Conservation (phyloP, 2,113 vertebrate genomes). For the Crocuta crocuta region DNA sequence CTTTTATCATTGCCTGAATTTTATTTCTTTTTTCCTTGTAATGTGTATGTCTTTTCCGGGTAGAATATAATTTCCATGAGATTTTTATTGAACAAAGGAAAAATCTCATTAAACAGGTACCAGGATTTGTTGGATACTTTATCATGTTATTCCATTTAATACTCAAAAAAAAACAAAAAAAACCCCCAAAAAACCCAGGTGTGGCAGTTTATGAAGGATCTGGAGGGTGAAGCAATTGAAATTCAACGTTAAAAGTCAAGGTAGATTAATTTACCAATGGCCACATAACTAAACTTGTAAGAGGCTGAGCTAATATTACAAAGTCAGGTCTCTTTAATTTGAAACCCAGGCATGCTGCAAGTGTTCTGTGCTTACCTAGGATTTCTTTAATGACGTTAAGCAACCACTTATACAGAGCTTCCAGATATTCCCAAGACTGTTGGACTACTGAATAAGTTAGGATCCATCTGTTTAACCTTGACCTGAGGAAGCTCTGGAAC, state of each 20-base stretch:
- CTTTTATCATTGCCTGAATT: background rate
- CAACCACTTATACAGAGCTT: conserved; percentile 21
- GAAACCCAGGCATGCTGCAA: background rate
- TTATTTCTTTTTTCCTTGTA: background rate
- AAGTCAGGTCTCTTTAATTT: conserved; percentile 18
- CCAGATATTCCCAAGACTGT: conserved; percentile 10
- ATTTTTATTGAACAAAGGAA: conserved; percentile 43
- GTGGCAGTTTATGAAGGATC: conserved; percentile 16
- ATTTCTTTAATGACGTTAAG: conserved; percentile 39
- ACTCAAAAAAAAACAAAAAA: background rate
- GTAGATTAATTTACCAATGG: background rate
- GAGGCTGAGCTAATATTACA: background rate
- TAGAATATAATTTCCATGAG: background rate
- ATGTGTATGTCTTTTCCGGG: background rate
- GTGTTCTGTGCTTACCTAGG: background rate
- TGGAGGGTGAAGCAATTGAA: background rate
- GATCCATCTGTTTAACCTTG: background rate
- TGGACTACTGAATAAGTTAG: background rate
- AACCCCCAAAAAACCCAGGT: background rate
- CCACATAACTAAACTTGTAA: background rate
- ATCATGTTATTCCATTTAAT: conserved; percentile 21
- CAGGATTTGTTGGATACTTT: background rate
- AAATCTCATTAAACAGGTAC: background rate
- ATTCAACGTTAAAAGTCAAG: conserved; percentile 45
- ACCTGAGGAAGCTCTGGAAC: background rate